Base-by-base conservation (phyloP, 2,888 invertebrate genomes). In the Synanthedon formicaeformis region DNA sequence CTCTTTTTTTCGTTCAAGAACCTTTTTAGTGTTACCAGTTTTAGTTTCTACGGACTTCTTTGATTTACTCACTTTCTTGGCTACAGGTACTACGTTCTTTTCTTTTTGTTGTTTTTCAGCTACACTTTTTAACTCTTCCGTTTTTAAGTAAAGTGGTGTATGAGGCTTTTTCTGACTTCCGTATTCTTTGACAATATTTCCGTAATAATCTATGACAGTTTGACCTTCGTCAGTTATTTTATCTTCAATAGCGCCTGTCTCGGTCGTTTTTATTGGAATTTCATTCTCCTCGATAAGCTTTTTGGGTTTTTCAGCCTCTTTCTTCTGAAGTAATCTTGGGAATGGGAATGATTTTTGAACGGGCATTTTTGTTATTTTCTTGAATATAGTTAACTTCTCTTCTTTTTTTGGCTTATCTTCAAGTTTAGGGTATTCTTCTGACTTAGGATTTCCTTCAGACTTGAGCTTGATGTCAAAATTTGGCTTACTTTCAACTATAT, bases 131-230 rank as follows among this genome's bases (percentile, higher is more conserved):
- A 92, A 72, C 54, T 91, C 91, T 53, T 91, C 91, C 5, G 90
- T 90, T 60, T 90, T 90, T 18, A 92, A 80, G 61, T 91, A 92
- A 48, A 91, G 72, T 0, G 88, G 88, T 11, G 88, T 80, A 50
- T 78, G 69, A 6, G 82, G 71, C 65, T 81, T 88, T 57, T 86
- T 88, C 13, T 81, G 81, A 54, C 78, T 81, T 12, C 93, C 91
- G 63, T 91, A 91, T 69, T 92, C 93, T 63, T 90, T 91, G 1
- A 95, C 93, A 58, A 95, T 91, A 69, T 92, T 94, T 14, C 93
- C 93, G 64, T 95, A 95, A 69, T 94, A 93, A 78, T 94, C 93
- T 13, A 93, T 92, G 0, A 93, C 91, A 0, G 92, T 92, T 70
- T 89, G 90, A 0, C 91, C 89, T 73, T 92, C 93, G 60, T 93